These are phyloP conservation scores for Heliconius charithonia DNA, from an alignment of 2,888 invertebrate genomes.

Conservation along the genomic window DNA sequence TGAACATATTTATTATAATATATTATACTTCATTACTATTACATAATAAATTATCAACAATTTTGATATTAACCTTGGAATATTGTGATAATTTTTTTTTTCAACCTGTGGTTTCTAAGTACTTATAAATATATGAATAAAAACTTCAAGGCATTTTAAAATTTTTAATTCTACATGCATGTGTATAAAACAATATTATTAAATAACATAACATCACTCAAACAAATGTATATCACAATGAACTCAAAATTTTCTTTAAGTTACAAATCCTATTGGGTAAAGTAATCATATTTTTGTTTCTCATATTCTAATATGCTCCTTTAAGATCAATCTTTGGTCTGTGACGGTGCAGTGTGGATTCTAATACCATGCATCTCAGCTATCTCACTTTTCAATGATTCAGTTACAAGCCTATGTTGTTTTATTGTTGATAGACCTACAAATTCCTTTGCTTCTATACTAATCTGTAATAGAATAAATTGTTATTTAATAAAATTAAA, in stretches of 20 bases:
- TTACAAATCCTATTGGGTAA: background rate
- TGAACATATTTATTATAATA: too few species aligned
- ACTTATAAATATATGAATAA: background rate
- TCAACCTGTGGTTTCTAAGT: background rate
- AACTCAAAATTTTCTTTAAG: constrained; percentile 1
- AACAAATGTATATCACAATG: constrained; percentile 3
- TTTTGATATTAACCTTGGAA: too few species aligned
- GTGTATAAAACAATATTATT: background rate
- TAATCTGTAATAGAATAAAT: constrained; percentile 63
- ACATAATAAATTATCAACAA: too few species aligned
- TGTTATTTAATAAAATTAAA: background rate
- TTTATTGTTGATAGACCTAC: constrained; percentile 87
- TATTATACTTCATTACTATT: too few species aligned
- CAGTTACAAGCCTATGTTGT: constrained; percentile 89
- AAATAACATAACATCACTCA: background rate
- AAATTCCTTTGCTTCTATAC: constrained; percentile 88
- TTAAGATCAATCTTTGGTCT: constrained; percentile 41
- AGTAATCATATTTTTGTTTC: constrained; percentile 1
- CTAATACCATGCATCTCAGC: constrained; percentile 93
- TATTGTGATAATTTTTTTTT: too few species aligned
- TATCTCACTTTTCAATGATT: constrained; percentile 89
- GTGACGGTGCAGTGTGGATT: constrained; percentile 86
- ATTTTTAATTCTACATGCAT: background rate
- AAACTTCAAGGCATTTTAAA: background rate
- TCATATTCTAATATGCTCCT: constrained; percentile 32